Percentiles rank a stretch among this genome's conserved stretches.
These are phyloP conservation scores for Oryctes rhinoceros DNA, from an alignment of 1,140 invertebrate genomes.

Conservation along the genomic window DNA sequence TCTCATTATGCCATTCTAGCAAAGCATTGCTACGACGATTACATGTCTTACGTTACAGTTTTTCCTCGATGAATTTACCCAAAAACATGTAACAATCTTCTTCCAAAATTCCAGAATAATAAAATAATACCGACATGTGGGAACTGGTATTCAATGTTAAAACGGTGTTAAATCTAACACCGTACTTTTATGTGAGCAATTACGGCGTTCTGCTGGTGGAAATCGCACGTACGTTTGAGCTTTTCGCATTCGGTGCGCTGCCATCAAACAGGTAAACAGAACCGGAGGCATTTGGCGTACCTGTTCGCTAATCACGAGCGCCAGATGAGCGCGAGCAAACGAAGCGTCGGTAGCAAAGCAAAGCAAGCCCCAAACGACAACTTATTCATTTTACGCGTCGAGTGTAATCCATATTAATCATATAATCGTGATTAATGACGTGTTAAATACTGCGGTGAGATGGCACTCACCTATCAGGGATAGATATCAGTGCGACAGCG, in stretches of 20 bases:
- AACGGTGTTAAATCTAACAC: too few species aligned
- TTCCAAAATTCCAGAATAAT: too few species aligned
- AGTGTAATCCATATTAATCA: constrained; percentile 40
- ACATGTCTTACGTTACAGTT: too few species aligned
- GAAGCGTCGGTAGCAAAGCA: not conserved
- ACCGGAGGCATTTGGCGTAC: not conserved
- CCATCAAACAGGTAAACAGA: constrained; percentile 5
- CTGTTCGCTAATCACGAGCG: constrained; percentile 16
- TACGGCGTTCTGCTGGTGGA: too few species aligned
- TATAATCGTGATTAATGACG: constrained; percentile 39
- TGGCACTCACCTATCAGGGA: constrained; percentile 31
- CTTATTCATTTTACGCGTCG: constrained; percentile 40
- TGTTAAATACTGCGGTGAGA: constrained; percentile 35
- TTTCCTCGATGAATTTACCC: too few species aligned
- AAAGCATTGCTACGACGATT: too few species aligned
- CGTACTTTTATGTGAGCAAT: too few species aligned
- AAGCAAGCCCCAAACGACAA: constrained; percentile 8
- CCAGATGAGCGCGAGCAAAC: constrained; percentile 6
- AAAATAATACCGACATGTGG: too few species aligned
- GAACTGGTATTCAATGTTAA: too few species aligned
- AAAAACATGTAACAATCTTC: too few species aligned
- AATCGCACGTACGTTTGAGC: too few species aligned
- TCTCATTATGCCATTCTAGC: too few species aligned
- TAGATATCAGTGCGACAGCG: constrained; percentile 32
- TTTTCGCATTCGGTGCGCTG: not conserved